These are phyloP conservation scores for Mylabris sibirica DNA, from an alignment of 2,888 invertebrate species.

Conservation along the genomic window DNA sequence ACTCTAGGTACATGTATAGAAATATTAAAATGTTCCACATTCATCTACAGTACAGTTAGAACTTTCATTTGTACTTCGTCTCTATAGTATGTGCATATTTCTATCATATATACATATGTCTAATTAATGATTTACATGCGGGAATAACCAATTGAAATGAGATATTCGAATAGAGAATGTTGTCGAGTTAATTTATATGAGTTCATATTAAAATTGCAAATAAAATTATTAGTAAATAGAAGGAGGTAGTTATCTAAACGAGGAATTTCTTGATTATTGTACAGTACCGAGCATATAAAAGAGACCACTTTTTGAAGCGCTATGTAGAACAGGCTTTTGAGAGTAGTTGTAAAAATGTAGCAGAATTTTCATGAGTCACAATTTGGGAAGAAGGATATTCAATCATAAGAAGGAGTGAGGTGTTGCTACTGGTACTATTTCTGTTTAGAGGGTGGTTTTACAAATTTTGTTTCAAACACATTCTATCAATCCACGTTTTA, in stretches of 20 bases:
- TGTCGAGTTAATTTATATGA: background rate
- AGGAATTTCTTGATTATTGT: too few species aligned
- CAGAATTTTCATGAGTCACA: too few species aligned
- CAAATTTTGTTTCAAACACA: too few species aligned
- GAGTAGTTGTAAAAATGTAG: too few species aligned
- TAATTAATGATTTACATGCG: conserved; percentile 27
- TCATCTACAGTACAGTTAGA: conserved; percentile 21
- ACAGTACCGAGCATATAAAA: too few species aligned
- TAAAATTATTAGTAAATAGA: background rate
- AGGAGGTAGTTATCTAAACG: background rate
- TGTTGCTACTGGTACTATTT: too few species aligned
- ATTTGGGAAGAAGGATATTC: too few species aligned
- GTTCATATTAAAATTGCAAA: background rate
- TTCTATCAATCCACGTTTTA: too few species aligned
- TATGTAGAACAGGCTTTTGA: too few species aligned
- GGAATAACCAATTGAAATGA: background rate
- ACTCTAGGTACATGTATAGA: conserved; percentile 24
- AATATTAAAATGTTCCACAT: conserved; percentile 35
- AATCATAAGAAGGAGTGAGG: too few species aligned
- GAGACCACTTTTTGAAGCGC: too few species aligned
- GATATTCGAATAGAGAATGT: background rate
- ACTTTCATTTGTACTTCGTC: conserved; percentile 14
- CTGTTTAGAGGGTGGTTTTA: too few species aligned
- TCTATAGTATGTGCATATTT: background rate
- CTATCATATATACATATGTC: conserved; percentile 20